These are phyloP conservation scores for Nephotettix cincticeps DNA, from an alignment of 1,140 invertebrate species.

Conservation along the genomic window DNA sequence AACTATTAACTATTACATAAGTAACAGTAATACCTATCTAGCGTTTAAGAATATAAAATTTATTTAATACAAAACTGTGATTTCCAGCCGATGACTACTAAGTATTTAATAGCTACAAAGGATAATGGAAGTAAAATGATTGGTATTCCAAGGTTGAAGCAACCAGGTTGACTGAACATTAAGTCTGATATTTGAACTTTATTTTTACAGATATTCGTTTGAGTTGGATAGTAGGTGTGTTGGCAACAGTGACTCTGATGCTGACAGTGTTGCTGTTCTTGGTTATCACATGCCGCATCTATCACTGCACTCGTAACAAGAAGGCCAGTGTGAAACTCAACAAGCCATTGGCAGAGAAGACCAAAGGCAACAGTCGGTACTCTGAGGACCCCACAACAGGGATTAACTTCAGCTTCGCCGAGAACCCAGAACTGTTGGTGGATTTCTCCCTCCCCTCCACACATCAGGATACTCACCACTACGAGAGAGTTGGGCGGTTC, in stretches of 20 bases:
- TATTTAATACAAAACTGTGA: no score
- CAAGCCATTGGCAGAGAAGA: background rate
- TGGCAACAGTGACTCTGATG: background rate
- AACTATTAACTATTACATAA: no score
- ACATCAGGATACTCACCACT: background rate
- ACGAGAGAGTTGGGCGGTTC: background rate
- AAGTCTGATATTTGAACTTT: no score
- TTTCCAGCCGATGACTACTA: no score
- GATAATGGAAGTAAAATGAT: no score
- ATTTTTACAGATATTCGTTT: background rate
- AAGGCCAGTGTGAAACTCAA: background rate
- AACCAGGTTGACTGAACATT: no score
- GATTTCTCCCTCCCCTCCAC: background rate
- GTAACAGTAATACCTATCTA: no score
- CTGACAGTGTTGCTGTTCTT: slow-evolving; percentile 1
- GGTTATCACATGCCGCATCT: background rate
- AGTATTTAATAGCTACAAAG: no score
- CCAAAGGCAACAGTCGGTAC: background rate
- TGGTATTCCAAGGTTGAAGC: no score
- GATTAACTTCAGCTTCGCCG: slow-evolving; percentile 11
- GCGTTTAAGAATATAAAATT: no score
- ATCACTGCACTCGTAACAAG: background rate
- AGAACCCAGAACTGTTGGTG: slow-evolving; percentile 5
- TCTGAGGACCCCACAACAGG: background rate
- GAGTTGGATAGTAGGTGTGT: background rate